Base-by-base conservation (phyloP, 1,140 invertebrate genomes). In the Temnothorax curvispinosus region DNA sequence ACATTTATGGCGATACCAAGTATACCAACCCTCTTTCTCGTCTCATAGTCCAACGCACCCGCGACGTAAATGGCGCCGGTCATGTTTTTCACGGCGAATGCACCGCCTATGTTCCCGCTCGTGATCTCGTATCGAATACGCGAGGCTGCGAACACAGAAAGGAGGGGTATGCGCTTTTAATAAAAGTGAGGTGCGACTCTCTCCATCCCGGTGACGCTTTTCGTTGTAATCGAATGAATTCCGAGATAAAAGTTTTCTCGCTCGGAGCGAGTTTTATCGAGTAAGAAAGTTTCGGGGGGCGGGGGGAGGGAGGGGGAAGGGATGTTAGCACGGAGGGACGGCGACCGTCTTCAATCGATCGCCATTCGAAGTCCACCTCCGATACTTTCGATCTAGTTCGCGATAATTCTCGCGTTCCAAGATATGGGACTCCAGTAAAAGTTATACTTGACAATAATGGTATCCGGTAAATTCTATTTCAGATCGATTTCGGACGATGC, bases 61-160 rank as follows among this genome's bases (percentile, higher is more conserved):
- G 99, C 98, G 65, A 99, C 98, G 95, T 99, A 99, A 95, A 99
- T 99, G 93, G 98, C 98, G 88, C 99, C 99, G 86, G 98, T 99
- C 97, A 98, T 98, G 95, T 99, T 99, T 96, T 99, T 99, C 87
- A 99, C 98, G 86, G 98, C 98, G 95, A 99, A 99, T 47, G 98
- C 98, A 92, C 98, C 98, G 87, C 98, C 98, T 96, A 99, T 97
- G 97, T 99, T 99, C 96, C 99, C 99, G 97, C 98, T 98, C 95
- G 98, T 99, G 96, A 99, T 99, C 97, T 99, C 98, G 96, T 99
- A 99, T 96, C 98, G 98, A 97, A 99, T 99, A 97, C 98, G 98
- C 95, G 99, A 99, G 93, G 98, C 99, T 99, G 96, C 81, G 97
- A 97, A 27, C 91, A 88, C 91, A 88, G 21, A 47, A 38, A 44